A percentile compares a stretch with the other conserved stretches of the same genome.
These are phyloP conservation scores for Cygnus atratus DNA, from an alignment of 2,113 vertebrate genomes.

Conservation along the genomic window DNA sequence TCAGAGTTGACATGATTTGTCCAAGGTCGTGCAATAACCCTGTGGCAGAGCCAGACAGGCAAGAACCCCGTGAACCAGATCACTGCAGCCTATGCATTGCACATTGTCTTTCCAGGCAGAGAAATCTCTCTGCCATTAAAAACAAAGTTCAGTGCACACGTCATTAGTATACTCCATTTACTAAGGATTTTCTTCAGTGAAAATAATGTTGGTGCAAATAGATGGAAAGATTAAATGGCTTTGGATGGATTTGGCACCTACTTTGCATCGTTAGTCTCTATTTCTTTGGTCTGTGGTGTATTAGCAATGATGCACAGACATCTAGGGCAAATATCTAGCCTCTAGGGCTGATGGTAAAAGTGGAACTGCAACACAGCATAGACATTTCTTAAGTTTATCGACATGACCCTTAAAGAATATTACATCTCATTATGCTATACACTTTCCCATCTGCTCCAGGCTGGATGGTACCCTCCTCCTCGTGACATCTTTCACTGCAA, in stretches of 20 bases:
- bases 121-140: constrained; percentile 20
- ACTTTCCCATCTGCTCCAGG: constrained; percentile 18
- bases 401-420: neutral
- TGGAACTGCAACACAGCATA: neutral
- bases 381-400: constrained; percentile 1
- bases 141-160: neutral
- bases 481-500: neutral
- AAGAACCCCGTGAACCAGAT: neutral
- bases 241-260: neutral
- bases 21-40: neutral
- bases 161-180: constrained; percentile 20
- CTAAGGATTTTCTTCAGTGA: constrained; percentile 26
- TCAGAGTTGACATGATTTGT: neutral
- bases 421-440: neutral
- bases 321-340: neutral
- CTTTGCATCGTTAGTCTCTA: neutral
- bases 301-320: neutral
- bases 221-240: constrained; percentile 14
- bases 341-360: neutral
- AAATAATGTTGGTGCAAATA: constrained; percentile 40
- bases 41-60: neutral
- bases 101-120: neutral
- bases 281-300: neutral
- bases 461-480: neutral
- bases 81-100: neutral